Conservation (phyloP, 2,888 invertebrate species). For the Caenorhabditis panamensis region DNA sequence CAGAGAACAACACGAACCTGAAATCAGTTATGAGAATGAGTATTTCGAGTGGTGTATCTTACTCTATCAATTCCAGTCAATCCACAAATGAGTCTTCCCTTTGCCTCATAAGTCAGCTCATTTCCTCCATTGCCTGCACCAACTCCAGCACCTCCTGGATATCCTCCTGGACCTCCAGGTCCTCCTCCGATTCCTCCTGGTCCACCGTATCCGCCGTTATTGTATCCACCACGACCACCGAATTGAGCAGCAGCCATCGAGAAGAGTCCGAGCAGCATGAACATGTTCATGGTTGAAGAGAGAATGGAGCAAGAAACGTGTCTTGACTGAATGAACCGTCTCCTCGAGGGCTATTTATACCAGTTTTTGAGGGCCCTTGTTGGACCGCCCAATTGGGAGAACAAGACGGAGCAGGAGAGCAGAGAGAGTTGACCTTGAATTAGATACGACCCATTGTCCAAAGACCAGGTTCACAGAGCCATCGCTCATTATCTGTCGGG, state of each 20-base stretch:
- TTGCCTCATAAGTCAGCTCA: constrained; percentile 55
- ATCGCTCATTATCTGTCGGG: not conserved
- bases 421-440: not conserved
- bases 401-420: constrained; percentile 5
- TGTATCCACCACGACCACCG: not conserved
- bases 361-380: no score
- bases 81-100: constrained; percentile 58
- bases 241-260: constrained; percentile 50
- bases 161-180: constrained; percentile 11
- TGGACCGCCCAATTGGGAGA: no score
- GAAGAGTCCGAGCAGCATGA: constrained; percentile 24
- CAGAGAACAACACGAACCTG: constrained; percentile 58
- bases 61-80: constrained; percentile 49
- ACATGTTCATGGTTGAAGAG: constrained; percentile 19
- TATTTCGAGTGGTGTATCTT: not conserved
- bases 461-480: not conserved
- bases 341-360: no score
- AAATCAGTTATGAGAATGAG: constrained; percentile 1
- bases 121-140: constrained; percentile 5
- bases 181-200: constrained; percentile 38
- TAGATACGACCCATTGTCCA: not conserved
- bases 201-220: constrained; percentile 19
- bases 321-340: not conserved
- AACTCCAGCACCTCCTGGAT: constrained; percentile 26
- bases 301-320: not conserved